Conservation (phyloP, 1,140 invertebrate species). For the Drosophila cardini region DNA sequence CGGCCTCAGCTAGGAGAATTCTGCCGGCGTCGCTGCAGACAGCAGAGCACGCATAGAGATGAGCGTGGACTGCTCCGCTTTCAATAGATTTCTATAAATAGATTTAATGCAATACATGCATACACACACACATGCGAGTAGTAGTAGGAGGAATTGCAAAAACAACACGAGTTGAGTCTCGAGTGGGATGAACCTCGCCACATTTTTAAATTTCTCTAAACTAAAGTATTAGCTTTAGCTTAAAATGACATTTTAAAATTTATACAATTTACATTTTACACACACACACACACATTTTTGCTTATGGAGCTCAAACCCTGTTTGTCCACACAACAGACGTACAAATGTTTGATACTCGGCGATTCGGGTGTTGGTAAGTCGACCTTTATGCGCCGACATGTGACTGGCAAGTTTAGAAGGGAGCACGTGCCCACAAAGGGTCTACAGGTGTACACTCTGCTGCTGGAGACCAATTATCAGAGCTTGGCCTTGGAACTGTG, state of each 20-base stretch:
- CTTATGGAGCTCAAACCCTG: constrained; percentile 11
- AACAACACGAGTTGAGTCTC: no score
- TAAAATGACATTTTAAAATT: neutral
- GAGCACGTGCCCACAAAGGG: constrained; percentile 21
- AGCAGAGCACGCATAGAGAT: no score
- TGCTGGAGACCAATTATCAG: constrained; percentile 39
- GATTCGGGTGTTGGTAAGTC: constrained; percentile 35
- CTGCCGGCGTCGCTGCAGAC: no score
- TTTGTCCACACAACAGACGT: constrained; percentile 4
- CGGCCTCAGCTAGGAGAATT: no score
- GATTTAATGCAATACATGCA: no score
- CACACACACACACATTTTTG: neutral
- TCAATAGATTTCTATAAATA: no score
- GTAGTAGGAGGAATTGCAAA: no score
- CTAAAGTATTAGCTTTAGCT: neutral
- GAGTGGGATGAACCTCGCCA: no score
- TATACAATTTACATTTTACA: neutral
- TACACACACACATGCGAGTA: no score
- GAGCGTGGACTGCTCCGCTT: no score
- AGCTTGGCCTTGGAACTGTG: constrained; percentile 23
- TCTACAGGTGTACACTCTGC: constrained; percentile 23
- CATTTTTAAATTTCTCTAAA: no score
- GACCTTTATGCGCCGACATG: constrained; percentile 28
- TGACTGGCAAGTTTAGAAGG: constrained; percentile 24
- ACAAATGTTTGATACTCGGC: constrained; percentile 35